Percentiles rank a stretch among this genome's conserved stretches.
phyloP scores from a whole-genome alignment of 2,113 vertebrate genomes.

The Salvelinus namaycush region DNA sequence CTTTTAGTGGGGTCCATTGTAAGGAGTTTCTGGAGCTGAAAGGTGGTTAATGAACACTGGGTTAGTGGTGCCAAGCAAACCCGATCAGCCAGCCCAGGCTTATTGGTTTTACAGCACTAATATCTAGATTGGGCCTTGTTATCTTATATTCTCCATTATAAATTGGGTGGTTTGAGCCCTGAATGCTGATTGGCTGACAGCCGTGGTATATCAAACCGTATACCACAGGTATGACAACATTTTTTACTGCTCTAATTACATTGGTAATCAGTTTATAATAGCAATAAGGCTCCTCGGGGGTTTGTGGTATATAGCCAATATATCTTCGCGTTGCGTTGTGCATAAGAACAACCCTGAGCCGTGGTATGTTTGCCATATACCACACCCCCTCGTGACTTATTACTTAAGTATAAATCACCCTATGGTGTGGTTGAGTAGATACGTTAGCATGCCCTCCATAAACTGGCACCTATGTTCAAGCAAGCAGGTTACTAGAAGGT shows the following conservation, averaged over 20 bases:
- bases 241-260: too few species aligned
- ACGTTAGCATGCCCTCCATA: background rate
- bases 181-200: too few species aligned
- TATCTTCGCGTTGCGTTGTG: too few species aligned
- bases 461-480: background rate
- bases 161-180: too few species aligned
- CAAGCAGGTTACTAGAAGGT: background rate
- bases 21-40: constrained; percentile 94
- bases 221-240: too few species aligned
- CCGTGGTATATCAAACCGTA: too few species aligned
- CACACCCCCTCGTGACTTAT: too few species aligned
- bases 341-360: too few species aligned
- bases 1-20: constrained; percentile 99
- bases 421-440: background rate
- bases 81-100: background rate
- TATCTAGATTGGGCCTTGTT: background rate
- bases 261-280: too few species aligned
- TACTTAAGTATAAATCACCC: background rate
- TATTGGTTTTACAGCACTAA: background rate
- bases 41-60: constrained; percentile 24
- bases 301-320: too few species aligned
- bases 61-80: background rate
- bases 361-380: too few species aligned
- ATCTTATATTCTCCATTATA: background rate
- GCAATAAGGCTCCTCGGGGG: too few species aligned